Percentiles rank a stretch among this genome's conserved stretches.
Evolutionary conservation across 1,140 invertebrate genomes (phyloP).

Genomic region (Philopotamus ludificatus): DNA sequence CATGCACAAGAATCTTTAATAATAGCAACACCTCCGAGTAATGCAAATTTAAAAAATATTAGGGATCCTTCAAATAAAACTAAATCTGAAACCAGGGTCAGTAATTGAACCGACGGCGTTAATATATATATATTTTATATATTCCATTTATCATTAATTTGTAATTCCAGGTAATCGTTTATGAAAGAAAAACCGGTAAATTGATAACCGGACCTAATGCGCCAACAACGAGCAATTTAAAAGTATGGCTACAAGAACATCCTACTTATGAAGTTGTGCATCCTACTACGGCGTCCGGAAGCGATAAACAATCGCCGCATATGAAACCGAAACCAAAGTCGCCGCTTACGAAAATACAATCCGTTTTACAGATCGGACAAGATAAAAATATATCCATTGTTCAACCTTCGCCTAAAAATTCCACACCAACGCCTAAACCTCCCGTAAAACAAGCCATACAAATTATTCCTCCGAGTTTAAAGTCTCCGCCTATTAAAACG

Average conservation of each 20-base stretch:
- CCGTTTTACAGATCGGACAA: constrained; percentile 50
- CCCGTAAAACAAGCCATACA: constrained; percentile 16
- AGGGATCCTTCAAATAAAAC: constrained; percentile 46
- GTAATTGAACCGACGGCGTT: no score
- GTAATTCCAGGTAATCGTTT: constrained; percentile 66
- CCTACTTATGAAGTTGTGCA: constrained; percentile 80
- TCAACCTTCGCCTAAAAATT: constrained; percentile 33
- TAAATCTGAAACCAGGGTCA: constrained; percentile 58
- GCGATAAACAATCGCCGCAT: constrained; percentile 48
- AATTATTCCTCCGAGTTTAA: background rate
- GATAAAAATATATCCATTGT: constrained; percentile 34
- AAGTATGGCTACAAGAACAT: constrained; percentile 81
- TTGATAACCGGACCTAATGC: constrained; percentile 73
- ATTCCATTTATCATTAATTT: background rate
- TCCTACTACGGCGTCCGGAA: constrained; percentile 57
- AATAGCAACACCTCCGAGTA: constrained; percentile 43
- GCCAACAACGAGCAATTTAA: constrained; percentile 73
- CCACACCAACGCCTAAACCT: constrained; percentile 27
- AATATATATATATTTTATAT: background rate
- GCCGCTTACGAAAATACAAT: constrained; percentile 50
- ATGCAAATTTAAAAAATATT: background rate
- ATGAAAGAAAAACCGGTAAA: constrained; percentile 75
- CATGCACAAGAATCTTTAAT: constrained; percentile 75
- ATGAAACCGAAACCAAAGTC: constrained; percentile 44
- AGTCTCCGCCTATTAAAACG: constrained; percentile 32